Evolutionary conservation across 2,797 vertebrate genomes (phyloP), one percentile per base, ranked within the genome.

Genomic region (Ptychadena robeensis): DNA sequence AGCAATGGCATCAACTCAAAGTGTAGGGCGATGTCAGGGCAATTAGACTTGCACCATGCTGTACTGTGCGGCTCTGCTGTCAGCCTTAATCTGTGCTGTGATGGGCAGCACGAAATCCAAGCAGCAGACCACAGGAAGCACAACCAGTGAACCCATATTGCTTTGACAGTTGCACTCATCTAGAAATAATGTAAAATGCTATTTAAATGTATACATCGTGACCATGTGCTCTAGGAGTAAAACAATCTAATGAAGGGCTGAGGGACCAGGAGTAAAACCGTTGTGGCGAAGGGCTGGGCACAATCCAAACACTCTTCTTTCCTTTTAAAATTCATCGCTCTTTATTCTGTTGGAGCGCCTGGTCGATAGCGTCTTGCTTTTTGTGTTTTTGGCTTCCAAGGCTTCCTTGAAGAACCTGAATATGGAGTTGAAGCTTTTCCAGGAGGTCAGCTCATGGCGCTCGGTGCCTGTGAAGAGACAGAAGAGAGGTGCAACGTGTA

Each of bases 111-210:
- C 92, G 34, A 86, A 90, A 92, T 91, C 89, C 89, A 80, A 88
- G 95, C 92, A 90, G 88, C 94, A 90, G 95, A 94, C 95, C 95
- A 94, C 91, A 93, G 96, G 95, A 96, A 95, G 94, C 93, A 87
- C 93, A 91, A 91, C 93, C 95, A 92, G 94, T 90, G 94, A 91
- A 92, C 92, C 95, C 95, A 93, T 95, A 97, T 96, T 96, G 96
- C 96, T 97, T 96, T 97, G 96, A 98, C 96, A 98, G 96, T 94
- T 96, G 95, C 95, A 89, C 93, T 97, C 96, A 95, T 96, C 95
- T 96, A 96, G 95, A 97, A 96, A 95, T 96, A 96, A 98, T 96
- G 95, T 94, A 96, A 97, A 97, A 96, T 88, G 92, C 94, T 96
- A 95, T 93, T 95, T 93, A 95, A 96, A 95, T 93, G 96, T 94